phyloP scores from a whole-genome alignment of 2,888 invertebrate genomes.

The Caenorhabditis wallacei region DNA sequence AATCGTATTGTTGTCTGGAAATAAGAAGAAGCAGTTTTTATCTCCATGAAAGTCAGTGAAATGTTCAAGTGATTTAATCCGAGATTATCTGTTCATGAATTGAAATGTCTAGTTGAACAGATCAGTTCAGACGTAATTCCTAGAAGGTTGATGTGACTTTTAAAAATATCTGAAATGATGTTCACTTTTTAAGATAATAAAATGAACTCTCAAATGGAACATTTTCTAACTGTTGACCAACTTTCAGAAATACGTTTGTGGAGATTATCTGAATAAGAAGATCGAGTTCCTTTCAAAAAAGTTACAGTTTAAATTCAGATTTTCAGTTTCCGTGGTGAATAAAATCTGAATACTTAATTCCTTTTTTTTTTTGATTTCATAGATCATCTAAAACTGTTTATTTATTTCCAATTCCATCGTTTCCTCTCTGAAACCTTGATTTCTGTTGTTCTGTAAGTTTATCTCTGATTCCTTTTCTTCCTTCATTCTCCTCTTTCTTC shows the following conservation, averaged over 20 bases:
- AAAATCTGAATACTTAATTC: background rate
- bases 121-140: background rate
- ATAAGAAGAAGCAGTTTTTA: background rate
- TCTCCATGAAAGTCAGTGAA: background rate
- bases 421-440: background rate
- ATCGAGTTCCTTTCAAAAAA: too few species aligned
- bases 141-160: background rate
- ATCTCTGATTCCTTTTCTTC: constrained; percentile 29
- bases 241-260: too few species aligned
- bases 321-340: too few species aligned
- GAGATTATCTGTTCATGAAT: background rate
- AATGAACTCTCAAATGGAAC: too few species aligned
- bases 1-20: constrained; percentile 1
- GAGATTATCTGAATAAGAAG: too few species aligned
- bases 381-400: background rate
- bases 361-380: background rate
- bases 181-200: too few species aligned
- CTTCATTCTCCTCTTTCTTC: background rate
- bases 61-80: constrained; percentile 4
- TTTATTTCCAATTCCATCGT: background rate
- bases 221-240: too few species aligned
- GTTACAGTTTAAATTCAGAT: too few species aligned
- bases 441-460: constrained; percentile 24
- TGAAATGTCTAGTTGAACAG: background rate
- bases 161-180: background rate